These are phyloP conservation scores for Genyomyrus donnyi DNA, from an alignment of 2,113 vertebrate species.

Conservation along the genomic window DNA sequence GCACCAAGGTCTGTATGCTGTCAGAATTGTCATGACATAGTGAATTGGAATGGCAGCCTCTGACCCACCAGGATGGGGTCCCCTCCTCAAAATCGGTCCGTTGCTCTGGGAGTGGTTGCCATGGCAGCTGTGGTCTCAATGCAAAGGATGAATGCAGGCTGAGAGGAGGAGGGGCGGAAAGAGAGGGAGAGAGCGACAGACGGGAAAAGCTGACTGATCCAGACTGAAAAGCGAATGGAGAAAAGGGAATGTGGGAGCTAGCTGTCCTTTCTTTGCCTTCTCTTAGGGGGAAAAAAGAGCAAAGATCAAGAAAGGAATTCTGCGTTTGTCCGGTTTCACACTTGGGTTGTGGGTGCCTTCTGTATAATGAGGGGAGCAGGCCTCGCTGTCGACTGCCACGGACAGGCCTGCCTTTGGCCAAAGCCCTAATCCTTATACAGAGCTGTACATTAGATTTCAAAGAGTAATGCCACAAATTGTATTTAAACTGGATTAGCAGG, in stretches of 20 bases:
- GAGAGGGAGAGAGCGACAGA: not conserved
- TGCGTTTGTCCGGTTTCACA: slow-evolving; percentile 38
- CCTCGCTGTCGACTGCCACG: not conserved
- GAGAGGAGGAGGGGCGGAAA: slow-evolving; percentile 33
- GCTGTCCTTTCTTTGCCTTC: slow-evolving; percentile 15
- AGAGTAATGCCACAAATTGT: not conserved
- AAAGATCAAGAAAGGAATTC: slow-evolving; percentile 22
- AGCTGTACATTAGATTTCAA: not conserved
- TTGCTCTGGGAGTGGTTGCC: slow-evolving; percentile 55
- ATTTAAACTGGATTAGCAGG: not conserved
- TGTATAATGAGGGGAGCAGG: not conserved
- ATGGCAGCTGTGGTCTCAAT: slow-evolving; percentile 55
- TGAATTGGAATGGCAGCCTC: too few species aligned
- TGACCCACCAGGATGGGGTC: slow-evolving; percentile 55
- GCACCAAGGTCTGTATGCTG: too few species aligned
- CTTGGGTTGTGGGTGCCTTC: not conserved
- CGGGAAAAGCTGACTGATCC: slow-evolving; percentile 16
- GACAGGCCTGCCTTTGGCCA: not conserved
- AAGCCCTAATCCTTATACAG: not conserved
- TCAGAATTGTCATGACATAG: too few species aligned
- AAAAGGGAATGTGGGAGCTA: slow-evolving; percentile 11
- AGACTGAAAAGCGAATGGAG: slow-evolving; percentile 16
- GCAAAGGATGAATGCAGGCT: slow-evolving; percentile 38
- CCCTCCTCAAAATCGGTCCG: slow-evolving; percentile 26
- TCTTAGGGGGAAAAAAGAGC: slow-evolving; percentile 38